Conservation (phyloP, 2,888 invertebrate genomes). For the Aspidiotus destructor region DNA sequence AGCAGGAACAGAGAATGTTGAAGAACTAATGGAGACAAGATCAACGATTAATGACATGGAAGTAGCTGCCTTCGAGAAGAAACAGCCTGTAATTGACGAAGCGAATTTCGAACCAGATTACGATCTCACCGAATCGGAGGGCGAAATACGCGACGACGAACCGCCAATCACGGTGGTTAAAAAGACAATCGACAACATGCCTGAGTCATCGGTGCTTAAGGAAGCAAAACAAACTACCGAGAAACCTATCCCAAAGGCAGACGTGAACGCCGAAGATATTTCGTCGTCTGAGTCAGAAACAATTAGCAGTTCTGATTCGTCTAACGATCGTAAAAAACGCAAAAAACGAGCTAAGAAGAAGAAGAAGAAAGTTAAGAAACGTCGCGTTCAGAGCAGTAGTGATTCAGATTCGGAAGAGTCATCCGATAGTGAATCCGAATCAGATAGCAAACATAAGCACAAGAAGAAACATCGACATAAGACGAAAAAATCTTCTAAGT, state of each 20-base stretch:
- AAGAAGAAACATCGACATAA: conserved; percentile 34
- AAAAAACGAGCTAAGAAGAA: conserved; percentile 33
- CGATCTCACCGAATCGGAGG: conserved; percentile 42
- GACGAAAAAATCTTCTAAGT: conserved; percentile 29
- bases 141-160: conserved; percentile 11
- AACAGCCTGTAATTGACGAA: conserved; percentile 60
- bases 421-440: conserved; percentile 24
- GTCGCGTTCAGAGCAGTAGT: conserved; percentile 8
- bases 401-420: conserved; percentile 25
- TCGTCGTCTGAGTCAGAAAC: conserved; percentile 31
- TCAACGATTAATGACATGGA: conserved; percentile 41
- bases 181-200: conserved; percentile 15
- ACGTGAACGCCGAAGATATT: conserved; percentile 29
- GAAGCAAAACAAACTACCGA: conserved; percentile 33
- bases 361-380: conserved; percentile 19
- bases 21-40: conserved; percentile 42
- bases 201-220: conserved; percentile 31
- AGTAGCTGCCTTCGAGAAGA: conserved; percentile 45
- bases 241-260: conserved; percentile 33
- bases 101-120: conserved; percentile 62
- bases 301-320: conserved; percentile 17
- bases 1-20: conserved; percentile 39
- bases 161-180: conserved; percentile 2
- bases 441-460: conserved; percentile 29
- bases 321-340: conserved; percentile 26